Base-by-base conservation (phyloP, 2,113 vertebrate genomes). In the Amblyopsis rosae region DNA sequence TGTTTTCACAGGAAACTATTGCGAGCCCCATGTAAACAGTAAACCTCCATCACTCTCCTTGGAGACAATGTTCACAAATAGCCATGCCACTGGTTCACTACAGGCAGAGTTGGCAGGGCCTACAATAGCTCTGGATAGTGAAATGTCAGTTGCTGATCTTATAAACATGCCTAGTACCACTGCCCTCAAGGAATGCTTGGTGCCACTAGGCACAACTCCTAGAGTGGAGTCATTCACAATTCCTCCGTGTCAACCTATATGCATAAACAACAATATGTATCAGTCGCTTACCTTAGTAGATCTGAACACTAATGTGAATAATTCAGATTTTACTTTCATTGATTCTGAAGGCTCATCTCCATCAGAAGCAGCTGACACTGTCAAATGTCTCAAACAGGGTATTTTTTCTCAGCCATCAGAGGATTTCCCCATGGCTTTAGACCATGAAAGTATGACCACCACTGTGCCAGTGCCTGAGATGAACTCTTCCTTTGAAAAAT, bases 311-410 rank as follows among this genome's bases (percentile, higher is more conserved):
- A 91, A 92, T 70, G 75, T 84, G 33, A 87, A 82, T 57, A 70
- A 87, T 63, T 85, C 75, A 1, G 82, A 92, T 69, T 91, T 92
- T 73, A 64, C 79, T 70, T 92, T 92, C 46, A 91, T 92, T 54
- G 92, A 93, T 82, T 92, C 91, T 9, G 92, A 90, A 50, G 80
- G 85, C 26, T 93, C 92, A 8, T 70, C 85, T 19, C 80, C 72
- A 1, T 91, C 90, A 0, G 90, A 92, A 9, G 33, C 53, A 32
- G 67, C 12, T 0, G 81, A 87, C 46, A 62, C 53, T 12, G 56
- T 72, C 7, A 85, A 81, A 77, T 63, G 63, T 51, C 50, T 75
- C 16, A 47, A 17, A n/a, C 59, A 35, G 0, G 75, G n/a, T 26
- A 64, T 8, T 12, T 70, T 60, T 32, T 49, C 59, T 8, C 69